Conservation (phyloP, 1,140 invertebrate genomes). For the Anastatus disparis region DNA sequence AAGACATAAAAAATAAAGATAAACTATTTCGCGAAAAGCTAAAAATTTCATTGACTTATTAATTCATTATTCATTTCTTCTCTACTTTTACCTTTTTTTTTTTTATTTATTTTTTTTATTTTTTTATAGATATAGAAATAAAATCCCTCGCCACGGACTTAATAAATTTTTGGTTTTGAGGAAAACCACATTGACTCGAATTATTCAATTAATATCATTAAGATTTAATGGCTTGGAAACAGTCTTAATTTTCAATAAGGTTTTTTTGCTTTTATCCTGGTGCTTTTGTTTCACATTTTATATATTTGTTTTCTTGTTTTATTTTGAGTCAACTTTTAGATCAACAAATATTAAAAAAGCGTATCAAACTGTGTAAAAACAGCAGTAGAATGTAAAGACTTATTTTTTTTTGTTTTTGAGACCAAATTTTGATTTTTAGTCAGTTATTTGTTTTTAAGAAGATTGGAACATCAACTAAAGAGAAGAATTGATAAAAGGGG, state of each 20-base stretch:
- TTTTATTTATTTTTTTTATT: conserved; percentile 19
- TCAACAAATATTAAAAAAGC: conserved; percentile 5
- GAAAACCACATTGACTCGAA: conserved; percentile 50
- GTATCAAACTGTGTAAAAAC: neutral
- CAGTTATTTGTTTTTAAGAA: neutral
- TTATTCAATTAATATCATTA: conserved; percentile 53
- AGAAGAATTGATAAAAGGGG: neutral
- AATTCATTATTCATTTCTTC: conserved; percentile 26
- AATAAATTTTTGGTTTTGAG: conserved; percentile 18
- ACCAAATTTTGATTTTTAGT: conserved; percentile 37
- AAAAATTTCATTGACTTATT: too few species aligned
- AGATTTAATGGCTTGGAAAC: conserved; percentile 59
- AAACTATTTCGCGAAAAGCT: conserved; percentile 45
- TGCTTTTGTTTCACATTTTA: neutral
- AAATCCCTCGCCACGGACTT: conserved; percentile 38
- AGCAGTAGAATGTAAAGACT: neutral
- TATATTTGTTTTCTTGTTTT: neutral
- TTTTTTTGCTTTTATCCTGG: conserved; percentile 36
- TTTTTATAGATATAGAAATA: conserved; percentile 34
- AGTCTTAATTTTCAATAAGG: conserved; percentile 57
- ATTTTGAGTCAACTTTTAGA: neutral
- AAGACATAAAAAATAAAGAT: conserved; percentile 41
- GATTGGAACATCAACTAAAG: too few species aligned
- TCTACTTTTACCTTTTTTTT: conserved; percentile 14
- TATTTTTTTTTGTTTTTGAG: too few species aligned